phyloP scores from a whole-genome alignment of 2,888 invertebrate species.

The Rosalia funebris region DNA sequence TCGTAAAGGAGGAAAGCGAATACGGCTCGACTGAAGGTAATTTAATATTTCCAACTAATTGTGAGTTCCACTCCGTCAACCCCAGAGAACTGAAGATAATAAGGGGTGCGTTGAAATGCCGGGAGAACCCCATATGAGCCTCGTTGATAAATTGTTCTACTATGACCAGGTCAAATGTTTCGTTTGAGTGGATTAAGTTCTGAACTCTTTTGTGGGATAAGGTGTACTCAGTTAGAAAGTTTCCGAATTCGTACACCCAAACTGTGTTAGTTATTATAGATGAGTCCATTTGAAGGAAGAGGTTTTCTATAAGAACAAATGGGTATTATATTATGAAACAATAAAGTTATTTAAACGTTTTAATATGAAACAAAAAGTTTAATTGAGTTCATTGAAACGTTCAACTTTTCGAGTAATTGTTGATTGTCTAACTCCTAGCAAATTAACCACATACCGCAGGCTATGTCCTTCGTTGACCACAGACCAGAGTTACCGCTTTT shows the following conservation, averaged over 20 bases:
- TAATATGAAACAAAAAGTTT: too few relatives aligned
- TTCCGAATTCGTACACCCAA: not conserved
- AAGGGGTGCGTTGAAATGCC: conserved; percentile 58
- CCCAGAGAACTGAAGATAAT: conserved; percentile 63
- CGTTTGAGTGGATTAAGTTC: conserved; percentile 53
- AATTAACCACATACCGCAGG: too few relatives aligned
- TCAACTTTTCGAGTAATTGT: too few relatives aligned
- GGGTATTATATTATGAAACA: too few relatives aligned
- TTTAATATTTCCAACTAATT: conserved; percentile 64
- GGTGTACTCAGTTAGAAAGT: conserved; percentile 49
- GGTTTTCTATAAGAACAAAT: conserved; percentile 3
- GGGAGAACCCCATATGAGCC: conserved; percentile 61
- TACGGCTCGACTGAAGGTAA: conserved; percentile 66
- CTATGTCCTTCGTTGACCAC: too few relatives aligned
- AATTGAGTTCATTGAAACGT: too few relatives aligned
- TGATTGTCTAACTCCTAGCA: too few relatives aligned
- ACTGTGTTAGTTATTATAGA: not conserved
- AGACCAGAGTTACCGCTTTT: too few relatives aligned
- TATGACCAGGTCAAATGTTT: conserved; percentile 62
- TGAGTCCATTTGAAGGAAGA: not conserved
- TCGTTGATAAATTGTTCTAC: conserved; percentile 66
- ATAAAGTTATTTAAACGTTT: too few relatives aligned
- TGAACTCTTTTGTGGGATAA: conserved; percentile 52
- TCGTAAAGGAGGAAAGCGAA: conserved; percentile 59
- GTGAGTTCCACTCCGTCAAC: conserved; percentile 63